A percentile compares a stretch with the other conserved stretches of the same genome.
phyloP scores from a whole-genome alignment of 2,113 vertebrate genomes.

The Chionodraco myersi region DNA sequence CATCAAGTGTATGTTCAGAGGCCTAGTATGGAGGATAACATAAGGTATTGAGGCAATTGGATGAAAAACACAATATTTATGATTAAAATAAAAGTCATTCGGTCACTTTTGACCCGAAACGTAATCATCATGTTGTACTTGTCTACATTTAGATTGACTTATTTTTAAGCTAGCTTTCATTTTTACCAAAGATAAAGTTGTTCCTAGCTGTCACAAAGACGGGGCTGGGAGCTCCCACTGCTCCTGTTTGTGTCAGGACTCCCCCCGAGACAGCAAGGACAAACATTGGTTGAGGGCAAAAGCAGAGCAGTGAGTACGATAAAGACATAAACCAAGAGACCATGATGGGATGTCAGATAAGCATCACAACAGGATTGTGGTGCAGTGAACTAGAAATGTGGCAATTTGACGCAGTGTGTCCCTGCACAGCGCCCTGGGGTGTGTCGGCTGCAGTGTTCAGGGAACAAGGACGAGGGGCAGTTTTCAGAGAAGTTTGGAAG shows the following conservation, averaged over 20 bases:
- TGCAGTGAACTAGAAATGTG: constrained; percentile 7
- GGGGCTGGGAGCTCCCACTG: constrained; percentile 6
- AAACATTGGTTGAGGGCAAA: not conserved
- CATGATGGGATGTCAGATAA: constrained; percentile 26
- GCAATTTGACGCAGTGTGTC: not conserved
- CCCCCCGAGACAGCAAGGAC: constrained; percentile 25
- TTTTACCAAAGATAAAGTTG: not conserved
- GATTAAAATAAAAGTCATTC: too few relatives aligned
- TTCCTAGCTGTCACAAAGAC: not conserved
- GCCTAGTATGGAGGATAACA: too few relatives aligned
- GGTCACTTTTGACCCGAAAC: too few relatives aligned
- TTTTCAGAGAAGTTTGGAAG: not conserved
- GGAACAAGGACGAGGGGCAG: not conserved
- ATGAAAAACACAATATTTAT: too few relatives aligned
- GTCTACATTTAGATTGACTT: too few relatives aligned
- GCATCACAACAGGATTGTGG: constrained; percentile 17
- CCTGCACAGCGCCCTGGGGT: not conserved
- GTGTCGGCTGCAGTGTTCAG: not conserved
- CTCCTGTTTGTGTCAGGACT: constrained; percentile 30
- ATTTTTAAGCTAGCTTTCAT: too few relatives aligned
- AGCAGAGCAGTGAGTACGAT: constrained; percentile 20
- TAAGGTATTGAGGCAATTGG: too few relatives aligned
- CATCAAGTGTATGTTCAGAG: too few relatives aligned
- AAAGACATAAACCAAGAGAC: constrained; percentile 17
- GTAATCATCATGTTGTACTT: too few relatives aligned